Evolutionary conservation across 2,888 invertebrate species (phyloP), one percentile per base, ranked within the genome.

Genomic region (Mellilla xanthometata): DNA sequence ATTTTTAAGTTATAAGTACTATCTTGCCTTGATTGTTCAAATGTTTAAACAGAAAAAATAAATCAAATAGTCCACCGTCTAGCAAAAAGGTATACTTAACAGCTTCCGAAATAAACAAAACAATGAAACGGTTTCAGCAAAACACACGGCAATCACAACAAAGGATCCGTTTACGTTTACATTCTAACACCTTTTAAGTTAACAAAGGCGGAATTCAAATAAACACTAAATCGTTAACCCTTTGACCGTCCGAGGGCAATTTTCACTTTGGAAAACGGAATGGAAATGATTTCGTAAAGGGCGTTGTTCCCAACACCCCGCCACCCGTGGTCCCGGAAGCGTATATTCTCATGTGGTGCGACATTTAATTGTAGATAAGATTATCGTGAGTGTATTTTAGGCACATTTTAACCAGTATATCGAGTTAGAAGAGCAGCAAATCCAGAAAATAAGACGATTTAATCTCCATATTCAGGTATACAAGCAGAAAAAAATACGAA

Each of bases 221-320:
- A 88, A 87, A 88, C 87, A 87, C 75, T 77, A 79, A 87, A 86
- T 82, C 69, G 85, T 80, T 85, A 84, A 87, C 89, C 89, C 87
- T 88, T 89, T 88, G 87, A 86, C 88, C 86, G 85, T 76, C 78
- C 65, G 77, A 76, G 80, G 82, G 85, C 81, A 83, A 88, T 86
- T 89, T 89, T 85, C 88, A 81, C 81, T 73, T 72, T 68, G 82
- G 81, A 83, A 89, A 84, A 84, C 76, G 78, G 79, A 84, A 86
- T 85, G 73, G 84, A 82, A 86, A 86, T 81, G 79, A 82, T 82
- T 86, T 81, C 68, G 71, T 62, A 75, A 80, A 81, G 85, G 85
- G 81, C 68, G 67, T 64, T 60, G 63, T 60, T 60, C 56, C 58
- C 65, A 59, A 62, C 68, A 63, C 68, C 63, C 65, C 58, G 59